phyloP scores from a whole-genome alignment of 2,113 vertebrate species.

The Shinisaurus crocodilurus region DNA sequence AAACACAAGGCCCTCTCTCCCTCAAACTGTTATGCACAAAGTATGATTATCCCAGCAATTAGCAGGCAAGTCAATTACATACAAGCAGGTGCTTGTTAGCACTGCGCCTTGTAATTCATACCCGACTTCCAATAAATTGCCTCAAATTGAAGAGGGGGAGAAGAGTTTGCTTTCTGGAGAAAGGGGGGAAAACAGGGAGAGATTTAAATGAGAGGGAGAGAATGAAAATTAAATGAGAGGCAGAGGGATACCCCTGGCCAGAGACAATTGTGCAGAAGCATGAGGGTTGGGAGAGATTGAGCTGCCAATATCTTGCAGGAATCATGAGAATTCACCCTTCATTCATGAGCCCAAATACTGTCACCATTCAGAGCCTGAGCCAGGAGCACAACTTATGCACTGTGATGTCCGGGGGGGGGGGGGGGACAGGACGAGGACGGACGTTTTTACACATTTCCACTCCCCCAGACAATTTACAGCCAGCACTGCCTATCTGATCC shows the following conservation, averaged over 20 bases:
- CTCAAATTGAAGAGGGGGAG: conserved; percentile 59
- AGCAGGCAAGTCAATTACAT: conserved; percentile 62
- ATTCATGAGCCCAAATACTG: neutral
- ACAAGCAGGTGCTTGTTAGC: conserved; percentile 66
- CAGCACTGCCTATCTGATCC: neutral
- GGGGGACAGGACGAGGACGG: too few species aligned
- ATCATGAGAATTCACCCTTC: neutral
- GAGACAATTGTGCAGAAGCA: neutral
- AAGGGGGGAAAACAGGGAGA: conserved; percentile 27
- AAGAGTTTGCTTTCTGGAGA: conserved; percentile 35
- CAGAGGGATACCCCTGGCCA: conserved; percentile 10
- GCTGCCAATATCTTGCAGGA: neutral
- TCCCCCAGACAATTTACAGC: neutral
- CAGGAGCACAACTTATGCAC: neutral
- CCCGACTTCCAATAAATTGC: conserved; percentile 52
- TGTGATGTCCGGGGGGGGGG: neutral
- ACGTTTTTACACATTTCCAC: neutral
- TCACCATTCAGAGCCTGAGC: neutral
- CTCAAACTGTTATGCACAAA: conserved; percentile 7
- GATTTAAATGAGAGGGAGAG: conserved; percentile 22
- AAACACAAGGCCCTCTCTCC: neutral
- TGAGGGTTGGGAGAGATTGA: neutral
- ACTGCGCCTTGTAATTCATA: conserved; percentile 61
- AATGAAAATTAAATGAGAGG: neutral
- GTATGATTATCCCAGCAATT: conserved; percentile 62